phyloP scores from a whole-genome alignment of 2,888 invertebrate species.

The Lithophane ornitopus region DNA sequence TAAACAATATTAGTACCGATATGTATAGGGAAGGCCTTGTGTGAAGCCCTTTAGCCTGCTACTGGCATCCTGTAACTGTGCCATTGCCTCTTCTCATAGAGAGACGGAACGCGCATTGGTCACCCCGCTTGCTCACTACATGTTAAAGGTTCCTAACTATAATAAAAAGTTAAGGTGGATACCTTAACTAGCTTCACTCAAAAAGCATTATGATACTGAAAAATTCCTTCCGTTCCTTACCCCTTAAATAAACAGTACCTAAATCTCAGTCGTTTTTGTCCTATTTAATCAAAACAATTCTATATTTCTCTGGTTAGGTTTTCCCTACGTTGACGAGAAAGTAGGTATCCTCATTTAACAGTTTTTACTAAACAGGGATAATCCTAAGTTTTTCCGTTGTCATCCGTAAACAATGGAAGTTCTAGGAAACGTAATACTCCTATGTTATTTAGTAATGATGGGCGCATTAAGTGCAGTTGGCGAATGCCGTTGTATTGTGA shows the following conservation, averaged over 20 bases:
- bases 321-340: slow-evolving; percentile 28
- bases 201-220: neutral
- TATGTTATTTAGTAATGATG: slow-evolving; percentile 22
- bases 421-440: slow-evolving; percentile 19
- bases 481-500: slow-evolving; percentile 21
- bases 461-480: slow-evolving; percentile 7
- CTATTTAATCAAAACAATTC: neutral
- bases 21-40: neutral
- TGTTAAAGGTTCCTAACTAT: neutral
- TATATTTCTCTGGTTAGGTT: neutral
- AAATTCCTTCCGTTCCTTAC: neutral
- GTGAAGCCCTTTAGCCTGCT: neutral
- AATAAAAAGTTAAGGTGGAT: neutral
- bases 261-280: neutral
- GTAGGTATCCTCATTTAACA: slow-evolving; percentile 32
- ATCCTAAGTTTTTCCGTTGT: slow-evolving; percentile 30
- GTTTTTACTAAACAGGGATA: slow-evolving; percentile 28
- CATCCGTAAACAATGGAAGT: slow-evolving; percentile 33
- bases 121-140: no score
- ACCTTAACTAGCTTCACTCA: neutral
- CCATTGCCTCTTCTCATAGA: neutral
- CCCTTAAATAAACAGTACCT: neutral
- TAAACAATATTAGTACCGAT: neutral
- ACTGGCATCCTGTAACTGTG: neutral
- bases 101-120: neutral